Evolutionary conservation across 2,888 invertebrate species (phyloP).

Genomic region (Erebia epiphron): DNA sequence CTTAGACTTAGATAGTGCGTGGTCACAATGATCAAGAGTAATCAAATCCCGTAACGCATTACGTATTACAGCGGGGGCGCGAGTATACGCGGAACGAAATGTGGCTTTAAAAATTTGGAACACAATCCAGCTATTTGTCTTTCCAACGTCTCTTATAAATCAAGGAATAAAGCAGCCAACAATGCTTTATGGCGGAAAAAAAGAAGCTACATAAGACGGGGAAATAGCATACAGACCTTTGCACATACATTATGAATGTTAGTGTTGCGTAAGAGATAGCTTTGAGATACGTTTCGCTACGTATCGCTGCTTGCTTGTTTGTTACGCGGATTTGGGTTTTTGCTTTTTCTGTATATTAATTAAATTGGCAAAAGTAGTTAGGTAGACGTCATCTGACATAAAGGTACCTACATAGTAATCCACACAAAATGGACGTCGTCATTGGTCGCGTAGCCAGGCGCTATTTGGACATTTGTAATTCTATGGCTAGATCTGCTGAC

Average conservation of each 20-base stretch:
- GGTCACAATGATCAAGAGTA: constrained; percentile 51
- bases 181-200: constrained; percentile 84
- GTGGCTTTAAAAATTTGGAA: constrained; percentile 91
- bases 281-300: constrained; percentile 39
- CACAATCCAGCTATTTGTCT: constrained; percentile 91
- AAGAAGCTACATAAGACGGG: constrained; percentile 80
- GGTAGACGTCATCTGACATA: too few relatives aligned
- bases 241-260: constrained; percentile 74
- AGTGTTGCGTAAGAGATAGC: constrained; percentile 71
- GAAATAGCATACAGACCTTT: constrained; percentile 79
- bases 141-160: constrained; percentile 89
- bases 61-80: constrained; percentile 70
- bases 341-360: neutral
- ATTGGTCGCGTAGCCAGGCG: too few relatives aligned
- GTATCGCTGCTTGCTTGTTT: constrained; percentile 20
- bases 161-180: constrained; percentile 86
- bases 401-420: too few relatives aligned
- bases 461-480: too few relatives aligned
- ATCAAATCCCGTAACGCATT: constrained; percentile 60
- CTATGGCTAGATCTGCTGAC: too few relatives aligned
- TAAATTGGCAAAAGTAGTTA: too few relatives aligned
- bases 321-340: constrained; percentile 18
- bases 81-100: constrained; percentile 85
- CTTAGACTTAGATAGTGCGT: constrained; percentile 8
- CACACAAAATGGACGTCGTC: too few relatives aligned